Base-by-base conservation (phyloP, 2,797 vertebrate genomes). In the Argentina silus region DNA sequence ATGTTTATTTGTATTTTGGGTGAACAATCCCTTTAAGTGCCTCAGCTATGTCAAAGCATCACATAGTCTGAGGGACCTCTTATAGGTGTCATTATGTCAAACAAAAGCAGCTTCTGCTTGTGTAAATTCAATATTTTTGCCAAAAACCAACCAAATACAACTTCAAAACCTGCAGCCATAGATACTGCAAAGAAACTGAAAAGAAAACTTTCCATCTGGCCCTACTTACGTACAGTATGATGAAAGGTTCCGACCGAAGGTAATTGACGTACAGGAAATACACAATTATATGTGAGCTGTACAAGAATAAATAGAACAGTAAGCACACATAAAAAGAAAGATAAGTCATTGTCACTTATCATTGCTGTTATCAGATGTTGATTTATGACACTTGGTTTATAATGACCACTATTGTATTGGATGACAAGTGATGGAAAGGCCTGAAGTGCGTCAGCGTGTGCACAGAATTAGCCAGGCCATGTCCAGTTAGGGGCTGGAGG, bases 381-480 rank as follows among this genome's bases (percentile, higher is more conserved):
- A 93, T 92, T 91, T 90, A 93, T 73, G 87, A 87, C 78, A 68
- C 57, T 23, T 19, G 19, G 60, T 63, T 56, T 70, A 81, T 90
- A 93, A 91, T 78, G 80, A 90, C 79, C 42, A 70, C 81, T 90
- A 88, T 89, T 90, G 86, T 90, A 92, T 91, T 91, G 88, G 90
- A 91, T 82, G 72, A 69, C 19, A 70, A 47, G 76, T 73, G 81
- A 89, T 86, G 83, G 79, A 81, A 81, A 70, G 86, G 77, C 73
- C 80, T 75, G 79, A 91, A 83, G 89, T 93, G 89, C 91, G 90
- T 93, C 91, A 92, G 88, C 82, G 80, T 87, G 81, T 76, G 82
- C 70, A 85, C 81, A 86, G 88, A 77, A 82, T 79, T 23, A 81
- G 7, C 69, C 82, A 50, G 78, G 69, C 71, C 74, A 72, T 78